Evolutionary conservation across 2,797 vertebrate genomes (phyloP).

Genomic region (Eremophila alpestris): DNA sequence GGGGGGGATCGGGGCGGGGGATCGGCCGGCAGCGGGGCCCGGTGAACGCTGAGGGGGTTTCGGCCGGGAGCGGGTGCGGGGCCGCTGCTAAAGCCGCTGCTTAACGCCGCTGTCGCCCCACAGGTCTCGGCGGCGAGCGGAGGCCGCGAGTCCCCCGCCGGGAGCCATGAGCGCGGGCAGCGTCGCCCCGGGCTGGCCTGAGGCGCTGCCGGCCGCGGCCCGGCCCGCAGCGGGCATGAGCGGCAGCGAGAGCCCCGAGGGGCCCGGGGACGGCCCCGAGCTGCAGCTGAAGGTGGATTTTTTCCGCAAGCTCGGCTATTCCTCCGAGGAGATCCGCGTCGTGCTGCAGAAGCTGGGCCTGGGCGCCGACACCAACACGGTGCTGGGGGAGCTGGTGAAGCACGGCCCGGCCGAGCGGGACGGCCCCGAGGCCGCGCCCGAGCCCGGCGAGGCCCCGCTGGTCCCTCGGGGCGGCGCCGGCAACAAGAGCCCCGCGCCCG

Average conservation of each 20-base stretch:
- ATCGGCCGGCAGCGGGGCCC: no score
- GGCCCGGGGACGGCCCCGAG: conserved; percentile 56
- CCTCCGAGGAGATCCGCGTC: conserved; percentile 79
- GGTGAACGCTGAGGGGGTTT: no score
- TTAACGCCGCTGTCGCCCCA: not conserved
- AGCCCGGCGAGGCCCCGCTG: conserved; percentile 52
- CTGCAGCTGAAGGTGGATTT: conserved; percentile 87
- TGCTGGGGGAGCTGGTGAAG: conserved; percentile 90
- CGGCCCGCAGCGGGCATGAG: not conserved
- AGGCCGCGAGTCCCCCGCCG: not conserved
- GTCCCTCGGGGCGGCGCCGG: conserved; percentile 71
- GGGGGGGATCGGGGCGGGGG: no score
- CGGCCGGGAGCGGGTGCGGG: no score
- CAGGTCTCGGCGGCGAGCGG: not conserved
- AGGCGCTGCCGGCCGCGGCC: not conserved
- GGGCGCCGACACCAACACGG: conserved; percentile 87
- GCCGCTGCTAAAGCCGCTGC: no score
- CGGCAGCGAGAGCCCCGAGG: not conserved
- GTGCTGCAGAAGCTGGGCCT: conserved; percentile 87
- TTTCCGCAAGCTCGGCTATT: conserved; percentile 94
- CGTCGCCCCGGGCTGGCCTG: conserved; percentile 24
- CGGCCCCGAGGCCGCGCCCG: not conserved
- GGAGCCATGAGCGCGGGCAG: conserved; percentile 26
- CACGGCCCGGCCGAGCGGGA: conserved; percentile 76
- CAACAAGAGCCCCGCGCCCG: conserved; percentile 48